These are phyloP conservation scores for Piscicola geometra DNA, from an alignment of 2,888 invertebrate species.

Conservation along the genomic window DNA sequence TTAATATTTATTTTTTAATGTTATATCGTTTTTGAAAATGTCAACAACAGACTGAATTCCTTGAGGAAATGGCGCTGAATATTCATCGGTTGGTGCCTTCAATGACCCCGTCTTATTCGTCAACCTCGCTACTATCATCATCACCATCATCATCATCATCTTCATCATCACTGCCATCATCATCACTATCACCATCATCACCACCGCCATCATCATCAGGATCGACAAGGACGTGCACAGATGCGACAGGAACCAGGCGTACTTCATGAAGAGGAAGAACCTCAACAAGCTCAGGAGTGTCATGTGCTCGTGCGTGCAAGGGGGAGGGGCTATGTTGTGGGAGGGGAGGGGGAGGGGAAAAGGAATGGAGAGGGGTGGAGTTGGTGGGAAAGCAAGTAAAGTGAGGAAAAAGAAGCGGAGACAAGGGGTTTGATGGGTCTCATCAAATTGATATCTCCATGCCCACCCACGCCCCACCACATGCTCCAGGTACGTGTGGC, in stretches of 20 bases:
- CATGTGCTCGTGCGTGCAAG: constrained; percentile 91
- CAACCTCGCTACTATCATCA: too few species aligned
- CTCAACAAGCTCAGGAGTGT: constrained; percentile 86
- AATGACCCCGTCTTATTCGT: too few species aligned
- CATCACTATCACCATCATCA: too few species aligned
- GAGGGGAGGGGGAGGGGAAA: too few species aligned
- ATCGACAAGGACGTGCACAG: constrained; percentile 94
- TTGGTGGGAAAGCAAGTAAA: too few species aligned
- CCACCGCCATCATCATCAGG: constrained; percentile 51
- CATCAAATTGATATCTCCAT: not conserved
- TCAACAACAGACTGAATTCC: constrained; percentile 67
- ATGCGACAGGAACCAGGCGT: constrained; percentile 88
- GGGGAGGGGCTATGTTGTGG: not conserved
- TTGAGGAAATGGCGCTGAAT: constrained; percentile 71
- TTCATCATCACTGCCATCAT: constrained; percentile 94
- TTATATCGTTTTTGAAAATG: not conserved
- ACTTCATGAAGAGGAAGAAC: constrained; percentile 77
- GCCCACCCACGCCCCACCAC: too few species aligned
- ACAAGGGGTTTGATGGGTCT: too few species aligned
- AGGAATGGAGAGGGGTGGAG: too few species aligned
- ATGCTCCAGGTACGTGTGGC: constrained; percentile 93
- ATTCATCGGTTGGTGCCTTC: constrained; percentile 63
- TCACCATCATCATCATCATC: not conserved
- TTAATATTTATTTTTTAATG: not conserved
- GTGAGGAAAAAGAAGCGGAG: too few species aligned